Evolutionary conservation across 2,888 invertebrate genomes (phyloP), one percentile per base, ranked within the genome.

Genomic region (Lasioglossum calceatum): DNA sequence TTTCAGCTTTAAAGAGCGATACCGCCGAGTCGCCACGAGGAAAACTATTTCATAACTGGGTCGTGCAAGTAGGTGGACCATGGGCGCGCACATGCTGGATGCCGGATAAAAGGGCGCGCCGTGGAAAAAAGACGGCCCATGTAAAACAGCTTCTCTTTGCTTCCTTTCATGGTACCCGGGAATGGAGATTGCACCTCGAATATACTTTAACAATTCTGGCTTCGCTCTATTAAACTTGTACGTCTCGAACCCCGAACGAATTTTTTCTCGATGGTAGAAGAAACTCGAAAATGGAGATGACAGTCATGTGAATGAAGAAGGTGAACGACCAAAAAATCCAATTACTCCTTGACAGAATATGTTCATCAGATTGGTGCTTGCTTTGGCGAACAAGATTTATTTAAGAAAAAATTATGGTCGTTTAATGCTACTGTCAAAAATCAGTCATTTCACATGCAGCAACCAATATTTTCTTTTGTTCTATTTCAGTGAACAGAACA

Each of bases 1-100:
- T 94, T 94, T 94, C 94, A 94, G 93, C 92, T 93, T 94, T 93
- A 93, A 94, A 94, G 91, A 91, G 89, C 89, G 90, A 91, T 91
- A 91, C 78, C 84, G 82, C 85, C 77, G 89, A 91, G 85, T 88
- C 88, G 88, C 88, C 85, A 87, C 89, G 81, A 87, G 90, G 90
- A 88, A 89, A 91, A 92, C 92, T 91, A 92, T 92, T 92, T 91
- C 90, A 91, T 91, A 93, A 92, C 93, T 93, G 84, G 92, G 92
- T 92, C 91, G 90, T 87, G 90, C 84, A 70, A 84, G 85, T 86
- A 80, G 79, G 73, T 79, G 82, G 82, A 78, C 86, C 73, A 70
- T 47, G 75, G 64, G 70, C 12, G 39, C 67, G 70, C 82, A 23
- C 42, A 79, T 64, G 75, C 83, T 76, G 75, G 79, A 75, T 74